Evolutionary conservation across 2,113 vertebrate species (phyloP).

Genomic region (Hemicordylus capensis): DNA sequence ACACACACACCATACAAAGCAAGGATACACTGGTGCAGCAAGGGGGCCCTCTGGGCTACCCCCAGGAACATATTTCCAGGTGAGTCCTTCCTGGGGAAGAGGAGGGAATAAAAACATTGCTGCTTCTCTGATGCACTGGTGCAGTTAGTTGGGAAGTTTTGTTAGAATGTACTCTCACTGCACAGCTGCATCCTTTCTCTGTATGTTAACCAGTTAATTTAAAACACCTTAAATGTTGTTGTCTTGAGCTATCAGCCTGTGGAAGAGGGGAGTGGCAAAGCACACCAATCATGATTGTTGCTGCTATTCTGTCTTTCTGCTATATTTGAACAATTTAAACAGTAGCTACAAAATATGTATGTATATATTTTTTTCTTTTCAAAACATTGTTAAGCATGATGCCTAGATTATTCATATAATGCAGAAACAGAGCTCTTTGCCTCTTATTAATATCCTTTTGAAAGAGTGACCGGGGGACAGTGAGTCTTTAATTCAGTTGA

Average conservation of each 20-base stretch:
- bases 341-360: accelerated
- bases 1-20: too few relatives aligned
- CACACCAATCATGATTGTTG: background rate
- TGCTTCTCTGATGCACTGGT: too few relatives aligned
- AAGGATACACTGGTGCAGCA: too few relatives aligned
- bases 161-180: too few relatives aligned
- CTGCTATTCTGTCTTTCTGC: background rate
- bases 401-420: background rate
- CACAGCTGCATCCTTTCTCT: too few relatives aligned
- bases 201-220: background rate
- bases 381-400: background rate
- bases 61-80: too few relatives aligned
- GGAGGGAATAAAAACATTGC: too few relatives aligned
- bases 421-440: background rate
- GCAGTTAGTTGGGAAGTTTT: too few relatives aligned
- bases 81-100: too few relatives aligned
- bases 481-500: background rate
- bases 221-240: too few relatives aligned
- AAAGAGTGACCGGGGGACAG: background rate
- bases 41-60: too few relatives aligned
- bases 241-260: too few relatives aligned
- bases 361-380: accelerated
- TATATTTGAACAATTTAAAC: background rate
- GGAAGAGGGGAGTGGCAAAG: background rate
- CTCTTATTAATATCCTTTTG: background rate